Conservation (phyloP, 2,888 invertebrate species). For the Caenorhabditis angaria region DNA sequence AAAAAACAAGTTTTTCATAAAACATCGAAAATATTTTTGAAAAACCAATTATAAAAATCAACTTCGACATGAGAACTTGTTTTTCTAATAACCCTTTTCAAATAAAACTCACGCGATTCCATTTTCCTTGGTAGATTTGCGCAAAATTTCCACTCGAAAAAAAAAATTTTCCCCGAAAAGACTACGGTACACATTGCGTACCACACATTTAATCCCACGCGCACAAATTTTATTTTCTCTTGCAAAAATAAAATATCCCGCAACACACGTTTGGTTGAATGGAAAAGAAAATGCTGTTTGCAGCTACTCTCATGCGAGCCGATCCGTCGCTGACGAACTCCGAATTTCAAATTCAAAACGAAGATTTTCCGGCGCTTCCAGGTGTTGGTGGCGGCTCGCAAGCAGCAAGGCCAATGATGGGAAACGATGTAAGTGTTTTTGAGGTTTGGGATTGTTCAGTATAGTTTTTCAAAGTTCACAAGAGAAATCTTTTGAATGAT, state of each 20-base stretch:
- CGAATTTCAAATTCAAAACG: conserved; percentile 85
- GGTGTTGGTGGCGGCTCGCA: conserved; percentile 75
- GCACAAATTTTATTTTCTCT: not conserved
- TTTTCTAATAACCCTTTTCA: too few species aligned
- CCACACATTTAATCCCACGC: not conserved
- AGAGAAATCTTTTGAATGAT: too few species aligned
- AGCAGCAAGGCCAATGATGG: conserved; percentile 36
- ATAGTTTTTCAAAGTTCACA: not conserved
- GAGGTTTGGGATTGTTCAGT: too few species aligned
- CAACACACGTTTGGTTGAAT: not conserved
- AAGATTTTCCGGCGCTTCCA: conserved; percentile 98
- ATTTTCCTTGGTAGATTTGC: not conserved
- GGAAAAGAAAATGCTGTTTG: conserved; percentile 31
- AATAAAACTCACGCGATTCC: not conserved
- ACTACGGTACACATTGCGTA: not conserved
- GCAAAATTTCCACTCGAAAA: too few species aligned
- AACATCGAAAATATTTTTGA: not conserved
- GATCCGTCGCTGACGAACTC: conserved; percentile 51
- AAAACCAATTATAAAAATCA: too few species aligned
- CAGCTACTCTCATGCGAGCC: conserved; percentile 67
- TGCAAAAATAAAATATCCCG: not conserved
- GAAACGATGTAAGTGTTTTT: conserved; percentile 12
- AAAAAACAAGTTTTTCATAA: not conserved
- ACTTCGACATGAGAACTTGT: too few species aligned
- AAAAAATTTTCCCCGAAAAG: not conserved